Percentiles rank a stretch among this genome's conserved stretches.
phyloP scores from a whole-genome alignment of 2,113 vertebrate genomes.

The Grallaria varia region DNA sequence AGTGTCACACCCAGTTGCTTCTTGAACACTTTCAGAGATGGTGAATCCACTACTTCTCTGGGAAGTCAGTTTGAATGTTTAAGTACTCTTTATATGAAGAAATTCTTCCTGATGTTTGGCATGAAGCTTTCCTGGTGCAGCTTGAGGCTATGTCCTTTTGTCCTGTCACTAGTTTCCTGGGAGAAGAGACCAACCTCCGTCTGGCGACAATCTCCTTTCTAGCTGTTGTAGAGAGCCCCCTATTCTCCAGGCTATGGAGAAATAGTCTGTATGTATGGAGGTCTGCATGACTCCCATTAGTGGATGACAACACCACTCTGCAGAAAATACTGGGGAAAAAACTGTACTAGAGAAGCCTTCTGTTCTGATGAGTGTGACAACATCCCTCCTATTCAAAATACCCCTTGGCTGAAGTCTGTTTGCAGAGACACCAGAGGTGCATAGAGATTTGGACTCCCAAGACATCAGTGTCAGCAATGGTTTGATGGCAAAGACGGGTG shows the following conservation, averaged over 20 bases:
- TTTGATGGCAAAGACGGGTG: background rate
- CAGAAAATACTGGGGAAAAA: background rate
- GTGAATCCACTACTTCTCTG: background rate
- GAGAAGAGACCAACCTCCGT: background rate
- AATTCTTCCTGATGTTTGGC: background rate
- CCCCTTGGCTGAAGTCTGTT: background rate
- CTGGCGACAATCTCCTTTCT: background rate
- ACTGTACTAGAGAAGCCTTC: background rate
- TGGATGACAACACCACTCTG: background rate
- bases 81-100: background rate
- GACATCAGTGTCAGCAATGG: background rate
- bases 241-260: background rate
- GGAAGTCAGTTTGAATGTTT: background rate
- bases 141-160: background rate
- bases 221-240: background rate
- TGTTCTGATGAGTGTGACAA: background rate
- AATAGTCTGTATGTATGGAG: background rate
- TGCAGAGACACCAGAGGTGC: background rate
- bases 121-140: background rate
- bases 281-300: background rate
- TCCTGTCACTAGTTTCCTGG: background rate
- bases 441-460: background rate
- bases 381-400: background rate
- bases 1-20: background rate
- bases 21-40: background rate